phyloP scores from a whole-genome alignment of 2,888 invertebrate species.

The Hirtodrosophila alboralis region DNA sequence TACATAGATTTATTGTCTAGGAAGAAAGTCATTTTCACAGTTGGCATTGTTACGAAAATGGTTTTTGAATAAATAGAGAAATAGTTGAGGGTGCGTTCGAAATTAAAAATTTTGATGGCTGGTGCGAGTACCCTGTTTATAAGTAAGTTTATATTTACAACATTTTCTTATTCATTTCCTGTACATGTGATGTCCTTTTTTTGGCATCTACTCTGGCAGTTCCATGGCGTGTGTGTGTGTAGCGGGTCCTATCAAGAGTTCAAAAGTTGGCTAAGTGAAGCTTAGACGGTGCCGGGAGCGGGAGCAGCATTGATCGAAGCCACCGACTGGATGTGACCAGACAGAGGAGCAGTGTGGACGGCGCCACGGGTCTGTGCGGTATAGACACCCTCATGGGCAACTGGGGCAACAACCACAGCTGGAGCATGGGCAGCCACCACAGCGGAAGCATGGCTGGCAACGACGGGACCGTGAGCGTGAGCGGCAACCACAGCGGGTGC shows the following conservation, averaged over 20 bases:
- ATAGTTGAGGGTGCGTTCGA: constrained; percentile 25
- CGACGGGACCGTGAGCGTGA: constrained; percentile 42
- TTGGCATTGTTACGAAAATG: constrained; percentile 39
- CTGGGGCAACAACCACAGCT: constrained; percentile 64
- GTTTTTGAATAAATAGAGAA: constrained; percentile 52
- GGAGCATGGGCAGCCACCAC: constrained; percentile 46
- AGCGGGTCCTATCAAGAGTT: constrained; percentile 8
- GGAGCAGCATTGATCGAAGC: constrained; percentile 79
- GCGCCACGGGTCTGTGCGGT: constrained; percentile 81
- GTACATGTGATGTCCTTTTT: constrained; percentile 18
- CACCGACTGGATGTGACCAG: constrained; percentile 79
- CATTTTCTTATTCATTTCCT: constrained; percentile 24
- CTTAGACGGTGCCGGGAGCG: constrained; percentile 78
- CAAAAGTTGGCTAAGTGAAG: not conserved
- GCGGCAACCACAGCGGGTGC: constrained; percentile 49
- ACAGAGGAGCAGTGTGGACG: constrained; percentile 78
- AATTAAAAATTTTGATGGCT: constrained; percentile 55
- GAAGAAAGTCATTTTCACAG: constrained; percentile 47
- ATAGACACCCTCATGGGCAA: constrained; percentile 78
- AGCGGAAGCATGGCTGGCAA: constrained; percentile 37
- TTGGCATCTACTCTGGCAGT: constrained; percentile 54
- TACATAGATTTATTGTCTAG: constrained; percentile 49
- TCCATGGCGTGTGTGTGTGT: constrained; percentile 36
- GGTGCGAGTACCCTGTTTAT: constrained; percentile 73
- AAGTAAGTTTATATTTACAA: constrained; percentile 52